Evolutionary conservation across 1,140 invertebrate species (phyloP), one percentile per base, ranked within the genome.

Genomic region (Pantala flavescens): DNA sequence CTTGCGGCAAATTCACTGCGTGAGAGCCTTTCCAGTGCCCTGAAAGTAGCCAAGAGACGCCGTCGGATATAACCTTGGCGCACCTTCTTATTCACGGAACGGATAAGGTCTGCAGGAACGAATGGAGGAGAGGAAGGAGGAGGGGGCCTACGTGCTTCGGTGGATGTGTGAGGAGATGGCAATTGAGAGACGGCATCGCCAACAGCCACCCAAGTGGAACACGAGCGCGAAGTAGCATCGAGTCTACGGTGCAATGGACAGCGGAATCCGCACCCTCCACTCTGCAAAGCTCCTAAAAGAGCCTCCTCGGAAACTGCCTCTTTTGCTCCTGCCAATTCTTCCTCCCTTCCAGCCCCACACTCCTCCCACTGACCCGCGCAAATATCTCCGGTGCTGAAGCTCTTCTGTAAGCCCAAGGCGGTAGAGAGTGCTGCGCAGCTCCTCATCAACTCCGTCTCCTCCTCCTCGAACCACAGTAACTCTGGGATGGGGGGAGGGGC

Each of bases 181-280:
- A 91, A 80, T 79, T 91, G 90, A 0, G 89, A 90, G 0, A 87
- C 89, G 21, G 88, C 83, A 77, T 91, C 90, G 0, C 90, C 90
- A 0, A 92, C 90, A 1, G 92, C 92, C 0, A 94, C 93, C 92
- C 93, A 94, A 0, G 92, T 94, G 73, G 91, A 93, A 81, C 92
- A 94, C 0, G 92, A 93, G 0, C 93, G 86, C 0, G 92, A 93
- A 0, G 89, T 28, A 91, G 82, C 70, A 85, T 83, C 0, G 85
- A 90, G 2, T 90, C 88, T 0, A 89, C 87, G 42, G 87, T 74
- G 19, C 76, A 75, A 12, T 74, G 72, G 23, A 43, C 24, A 70
- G 43, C 70, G 70, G 43, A 23, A 19, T 21, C 49, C 49, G 5
- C 49, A 16, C 3, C 49, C n/a, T 21, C 49, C 49, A 5, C 49